phyloP scores from a whole-genome alignment of 2,888 invertebrate species.

The Hanleya hanleyi region DNA sequence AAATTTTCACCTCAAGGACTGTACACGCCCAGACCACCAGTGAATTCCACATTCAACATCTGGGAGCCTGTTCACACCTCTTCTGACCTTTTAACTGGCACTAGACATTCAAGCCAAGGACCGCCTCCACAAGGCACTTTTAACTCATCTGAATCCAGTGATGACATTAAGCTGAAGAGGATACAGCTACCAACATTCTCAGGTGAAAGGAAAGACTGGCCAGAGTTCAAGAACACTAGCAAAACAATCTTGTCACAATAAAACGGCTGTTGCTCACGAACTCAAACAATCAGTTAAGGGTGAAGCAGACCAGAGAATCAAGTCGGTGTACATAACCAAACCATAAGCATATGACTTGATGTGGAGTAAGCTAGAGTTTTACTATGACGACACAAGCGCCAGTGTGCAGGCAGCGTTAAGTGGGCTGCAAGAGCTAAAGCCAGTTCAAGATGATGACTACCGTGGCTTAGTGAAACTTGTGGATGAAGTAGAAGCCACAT shows the following conservation, averaged over 20 bases:
- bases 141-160: too few species aligned
- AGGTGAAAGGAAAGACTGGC: constrained; percentile 12
- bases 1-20: too few species aligned
- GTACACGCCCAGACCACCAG: background rate
- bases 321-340: background rate
- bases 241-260: background rate
- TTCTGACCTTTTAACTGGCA: too few species aligned
- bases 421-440: background rate
- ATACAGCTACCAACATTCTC: background rate
- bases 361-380: background rate
- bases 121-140: too few species aligned
- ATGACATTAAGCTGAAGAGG: background rate
- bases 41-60: too few species aligned
- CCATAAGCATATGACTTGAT: background rate
- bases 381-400: background rate
- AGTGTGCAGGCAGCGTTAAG: background rate
- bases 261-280: background rate
- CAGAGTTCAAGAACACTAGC: constrained; percentile 6
- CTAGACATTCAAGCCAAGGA: too few species aligned
- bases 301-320: background rate
- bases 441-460: background rate
- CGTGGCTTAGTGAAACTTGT: too few species aligned
- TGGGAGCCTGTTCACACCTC: too few species aligned
- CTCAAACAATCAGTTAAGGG: background rate
- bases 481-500: too few species aligned